Base-by-base conservation (phyloP, 2,888 invertebrate species). In the Diarsia brunnea region DNA sequence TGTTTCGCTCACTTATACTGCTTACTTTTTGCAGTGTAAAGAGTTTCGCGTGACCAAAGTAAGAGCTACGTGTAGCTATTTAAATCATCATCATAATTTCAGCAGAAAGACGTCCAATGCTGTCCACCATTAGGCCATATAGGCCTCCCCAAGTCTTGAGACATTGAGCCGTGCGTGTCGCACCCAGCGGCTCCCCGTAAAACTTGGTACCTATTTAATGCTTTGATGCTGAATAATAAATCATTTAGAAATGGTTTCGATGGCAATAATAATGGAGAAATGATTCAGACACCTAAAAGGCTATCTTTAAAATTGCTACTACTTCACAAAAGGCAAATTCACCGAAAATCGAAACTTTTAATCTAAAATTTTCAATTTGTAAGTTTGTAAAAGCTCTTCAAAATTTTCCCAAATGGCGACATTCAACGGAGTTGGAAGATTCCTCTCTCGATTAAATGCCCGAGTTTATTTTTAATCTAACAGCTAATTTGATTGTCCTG, bases 381-480 rank as follows among this genome's bases (percentile, higher is more conserved):
- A 27, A 58, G 16, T 58, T 58, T 16, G 55, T 16, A 16, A 58
- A 27, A 27, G 45, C 53, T 61, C 14, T 7, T 24, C 16, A 1
- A 60, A 74, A 73, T 49, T 74, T 27, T 4, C 27, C 5, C 5
- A 38, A 75, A 70, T 76, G 51, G 51, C 21, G 45, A 61, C 69
- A 70, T 55, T 72, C 21, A 64, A 49, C 38, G 16, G 0, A 24
- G 38, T 79, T 27, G n/a, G 10, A 55, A 47, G 49, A 55, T 79
- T 79, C 10, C 19, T 49, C 7, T 58, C 27, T 64, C 55, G 49
- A 79, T 71, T 43, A 79, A 76, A 72, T 16, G 4, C 3, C 7
- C 2, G 24, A 58, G 21, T 77, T 79, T 71, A 55, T 55, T 79
- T 16, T 43, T 58, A 55, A 63, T 64, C n/a, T 77, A 77, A 51